These are phyloP conservation scores for Laupala kohalensis DNA, from an alignment of 1,140 invertebrate genomes.

Conservation along the genomic window DNA sequence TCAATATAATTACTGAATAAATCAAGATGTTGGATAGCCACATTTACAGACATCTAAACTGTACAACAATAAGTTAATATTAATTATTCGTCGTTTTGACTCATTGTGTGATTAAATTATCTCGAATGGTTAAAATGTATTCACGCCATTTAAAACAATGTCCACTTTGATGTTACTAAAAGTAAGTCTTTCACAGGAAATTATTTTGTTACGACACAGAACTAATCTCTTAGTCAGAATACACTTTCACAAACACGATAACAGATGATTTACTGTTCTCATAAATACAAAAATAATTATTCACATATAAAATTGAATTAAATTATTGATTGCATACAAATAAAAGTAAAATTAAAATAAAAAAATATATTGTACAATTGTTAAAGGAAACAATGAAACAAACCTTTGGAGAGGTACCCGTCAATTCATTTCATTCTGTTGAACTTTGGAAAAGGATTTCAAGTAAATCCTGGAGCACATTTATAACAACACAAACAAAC, in stretches of 20 bases:
- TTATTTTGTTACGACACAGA: no score
- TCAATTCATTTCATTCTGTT: neutral
- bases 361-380: neutral
- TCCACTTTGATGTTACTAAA: neutral
- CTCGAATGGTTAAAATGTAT: neutral
- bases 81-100: neutral
- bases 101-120: neutral
- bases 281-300: neutral
- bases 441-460: neutral
- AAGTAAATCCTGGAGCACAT: neutral
- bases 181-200: neutral
- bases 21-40: neutral
- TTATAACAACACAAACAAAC: neutral
- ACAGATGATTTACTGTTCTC: neutral
- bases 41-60: neutral
- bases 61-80: neutral
- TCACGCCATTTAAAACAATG: neutral
- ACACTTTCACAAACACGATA: no score
- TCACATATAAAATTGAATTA: neutral
- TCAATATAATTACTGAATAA: neutral
- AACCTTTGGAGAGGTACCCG: no score
- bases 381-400: neutral
- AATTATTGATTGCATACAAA: neutral
- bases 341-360: neutral
- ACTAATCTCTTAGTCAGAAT: neutral